A percentile compares a stretch with the other conserved stretches of the same genome.
phyloP scores from a whole-genome alignment of 2,113 vertebrate genomes.

The Puntigrus tetrazona region DNA sequence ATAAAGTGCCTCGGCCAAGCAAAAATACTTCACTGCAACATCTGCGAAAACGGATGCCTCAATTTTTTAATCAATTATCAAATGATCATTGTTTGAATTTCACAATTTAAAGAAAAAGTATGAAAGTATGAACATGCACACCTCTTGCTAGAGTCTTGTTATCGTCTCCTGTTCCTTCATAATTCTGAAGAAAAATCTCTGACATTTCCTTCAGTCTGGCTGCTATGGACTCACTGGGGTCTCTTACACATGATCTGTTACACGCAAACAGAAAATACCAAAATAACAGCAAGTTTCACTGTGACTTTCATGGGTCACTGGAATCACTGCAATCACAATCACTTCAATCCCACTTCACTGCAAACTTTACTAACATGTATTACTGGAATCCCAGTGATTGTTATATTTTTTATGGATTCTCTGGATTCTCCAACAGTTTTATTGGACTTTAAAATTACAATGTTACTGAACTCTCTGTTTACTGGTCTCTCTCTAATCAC shows the following conservation, averaged over 20 bases:
- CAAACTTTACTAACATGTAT: background rate
- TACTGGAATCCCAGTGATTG: too few species aligned
- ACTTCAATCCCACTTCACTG: background rate
- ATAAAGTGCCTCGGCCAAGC: conserved; percentile 87
- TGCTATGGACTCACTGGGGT: conserved; percentile 84
- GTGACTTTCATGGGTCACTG: background rate
- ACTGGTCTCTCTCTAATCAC: too few species aligned
- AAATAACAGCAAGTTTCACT: background rate
- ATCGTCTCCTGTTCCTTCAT: conserved; percentile 68
- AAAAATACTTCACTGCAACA: conserved; percentile 83
- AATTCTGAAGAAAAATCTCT: conserved; percentile 80
- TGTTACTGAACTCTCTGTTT: background rate
- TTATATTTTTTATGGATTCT: too few species aligned
- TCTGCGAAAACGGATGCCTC: conserved; percentile 70
- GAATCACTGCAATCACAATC: background rate
- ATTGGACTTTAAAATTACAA: too few species aligned
- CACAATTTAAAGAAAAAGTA: background rate
- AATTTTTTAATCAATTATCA: background rate
- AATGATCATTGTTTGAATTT: background rate
- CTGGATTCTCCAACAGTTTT: too few species aligned
- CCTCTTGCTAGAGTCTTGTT: conserved; percentile 77
- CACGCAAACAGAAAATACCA: background rate
- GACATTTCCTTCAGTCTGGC: conserved; percentile 87
- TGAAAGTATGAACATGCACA: conserved; percentile 49
- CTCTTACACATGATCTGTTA: conserved; percentile 83